Percentiles rank a stretch among this genome's conserved stretches.
Conservation (phyloP, 2,797 vertebrate species). For the Ibycter americanus region DNA sequence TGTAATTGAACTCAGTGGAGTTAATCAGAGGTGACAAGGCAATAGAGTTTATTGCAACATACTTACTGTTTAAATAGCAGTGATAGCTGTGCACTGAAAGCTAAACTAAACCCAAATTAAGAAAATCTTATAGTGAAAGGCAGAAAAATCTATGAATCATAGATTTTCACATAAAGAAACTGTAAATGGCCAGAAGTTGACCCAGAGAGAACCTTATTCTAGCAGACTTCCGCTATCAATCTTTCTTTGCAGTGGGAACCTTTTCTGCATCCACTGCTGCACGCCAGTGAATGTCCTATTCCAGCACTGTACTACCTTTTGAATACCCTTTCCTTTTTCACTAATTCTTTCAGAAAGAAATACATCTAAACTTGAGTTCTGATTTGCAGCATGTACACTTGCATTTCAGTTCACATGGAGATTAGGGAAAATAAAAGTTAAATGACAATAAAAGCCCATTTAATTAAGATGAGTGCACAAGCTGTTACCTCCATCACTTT, state of each 20-base stretch:
- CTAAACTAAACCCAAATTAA: neutral
- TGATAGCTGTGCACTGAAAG: neutral
- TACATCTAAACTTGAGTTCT: neutral
- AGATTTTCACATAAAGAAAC: neutral
- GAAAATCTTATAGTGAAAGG: neutral
- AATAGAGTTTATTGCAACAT: neutral
- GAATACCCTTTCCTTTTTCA: neutral
- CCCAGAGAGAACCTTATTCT: neutral
- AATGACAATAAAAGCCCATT: neutral
- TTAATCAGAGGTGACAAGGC: conserved; percentile 26
- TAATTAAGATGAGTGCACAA: neutral
- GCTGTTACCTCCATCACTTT: neutral
- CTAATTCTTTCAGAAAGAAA: neutral
- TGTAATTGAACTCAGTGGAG: conserved; percentile 15
- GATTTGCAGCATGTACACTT: accelerated
- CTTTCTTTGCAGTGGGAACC: neutral
- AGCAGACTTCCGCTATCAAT: neutral
- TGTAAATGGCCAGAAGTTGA: neutral
- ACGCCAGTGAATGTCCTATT: neutral
- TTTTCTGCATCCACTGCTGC: neutral
- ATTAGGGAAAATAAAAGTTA: neutral
- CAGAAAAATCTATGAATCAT: neutral
- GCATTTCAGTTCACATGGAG: neutral
- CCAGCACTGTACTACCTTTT: neutral
- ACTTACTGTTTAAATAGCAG: neutral